phyloP scores from a whole-genome alignment of 2,888 invertebrate species.

The Ichneumon xanthorius region DNA sequence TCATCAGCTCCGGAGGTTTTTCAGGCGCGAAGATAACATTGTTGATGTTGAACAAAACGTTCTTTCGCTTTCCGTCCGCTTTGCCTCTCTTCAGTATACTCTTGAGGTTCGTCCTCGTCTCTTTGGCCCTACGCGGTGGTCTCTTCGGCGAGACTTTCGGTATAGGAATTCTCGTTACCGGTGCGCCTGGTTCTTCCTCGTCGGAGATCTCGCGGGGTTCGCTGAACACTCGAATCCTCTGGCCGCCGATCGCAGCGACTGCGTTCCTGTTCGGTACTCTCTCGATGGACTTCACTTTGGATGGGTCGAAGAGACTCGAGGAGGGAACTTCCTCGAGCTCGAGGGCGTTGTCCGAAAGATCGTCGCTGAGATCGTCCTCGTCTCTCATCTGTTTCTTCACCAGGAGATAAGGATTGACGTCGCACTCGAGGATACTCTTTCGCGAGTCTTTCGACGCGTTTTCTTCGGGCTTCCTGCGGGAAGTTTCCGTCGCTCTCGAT shows the following conservation, averaged over 20 bases:
- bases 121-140: slow-evolving; percentile 87
- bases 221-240: slow-evolving; percentile 89
- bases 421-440: slow-evolving; percentile 92
- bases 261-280: slow-evolving; percentile 80
- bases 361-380: slow-evolving; percentile 83
- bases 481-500: slow-evolving; percentile 35
- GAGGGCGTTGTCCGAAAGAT: slow-evolving; percentile 82
- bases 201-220: slow-evolving; percentile 82
- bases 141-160: slow-evolving; percentile 87
- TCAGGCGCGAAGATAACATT: slow-evolving; percentile 83
- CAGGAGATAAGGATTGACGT: slow-evolving; percentile 94
- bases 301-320: slow-evolving; percentile 80
- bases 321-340: slow-evolving; percentile 68
- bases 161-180: slow-evolving; percentile 80
- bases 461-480: slow-evolving; percentile 55
- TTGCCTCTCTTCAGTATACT: slow-evolving; percentile 80
- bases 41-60: slow-evolving; percentile 82
- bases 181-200: slow-evolving; percentile 70
- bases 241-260: slow-evolving; percentile 88
- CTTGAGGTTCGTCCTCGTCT: slow-evolving; percentile 81
- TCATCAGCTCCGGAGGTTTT: slow-evolving; percentile 74
- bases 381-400: slow-evolving; percentile 86
- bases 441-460: slow-evolving; percentile 70
- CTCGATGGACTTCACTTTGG: slow-evolving; percentile 83
- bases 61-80: slow-evolving; percentile 77